These are phyloP conservation scores for Electrophaes corylata DNA, from an alignment of 2,888 invertebrate genomes.

Conservation along the genomic window DNA sequence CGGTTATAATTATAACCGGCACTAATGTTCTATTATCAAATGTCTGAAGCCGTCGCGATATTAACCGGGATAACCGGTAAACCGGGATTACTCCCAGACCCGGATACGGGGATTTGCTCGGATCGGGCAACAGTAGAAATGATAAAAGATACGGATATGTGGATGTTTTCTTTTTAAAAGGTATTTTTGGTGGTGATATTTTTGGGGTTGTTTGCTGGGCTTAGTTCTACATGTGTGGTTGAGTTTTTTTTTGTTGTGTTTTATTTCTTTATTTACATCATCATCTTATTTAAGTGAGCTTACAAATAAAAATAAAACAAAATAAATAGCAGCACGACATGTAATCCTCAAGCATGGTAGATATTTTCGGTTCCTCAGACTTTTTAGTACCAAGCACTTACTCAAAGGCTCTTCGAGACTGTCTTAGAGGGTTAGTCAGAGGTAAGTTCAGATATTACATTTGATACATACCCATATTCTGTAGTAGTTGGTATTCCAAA, in stretches of 20 bases:
- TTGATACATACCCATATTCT: no score
- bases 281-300: no score
- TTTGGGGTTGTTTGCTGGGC: constrained; percentile 12
- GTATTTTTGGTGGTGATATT: constrained; percentile 26
- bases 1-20: constrained; percentile 73
- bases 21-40: constrained; percentile 75
- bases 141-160: constrained; percentile 75
- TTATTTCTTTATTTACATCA: not conserved
- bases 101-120: constrained; percentile 82
- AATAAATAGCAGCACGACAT: no score
- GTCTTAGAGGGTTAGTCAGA: no score
- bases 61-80: constrained; percentile 70
- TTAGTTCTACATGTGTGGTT: constrained; percentile 10
- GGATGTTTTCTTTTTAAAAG: constrained; percentile 35
- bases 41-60: constrained; percentile 53
- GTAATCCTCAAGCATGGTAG: no score
- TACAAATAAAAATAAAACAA: no score
- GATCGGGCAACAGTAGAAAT: constrained; percentile 76
- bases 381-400: no score
- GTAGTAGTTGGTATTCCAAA: no score
- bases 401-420: no score
- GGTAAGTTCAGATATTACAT: no score
- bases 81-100: constrained; percentile 79
- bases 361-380: no score
- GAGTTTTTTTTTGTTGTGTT: not conserved